Evolutionary conservation across 2,888 invertebrate genomes (phyloP).

Genomic region (Ischnus inquisitorius): DNA sequence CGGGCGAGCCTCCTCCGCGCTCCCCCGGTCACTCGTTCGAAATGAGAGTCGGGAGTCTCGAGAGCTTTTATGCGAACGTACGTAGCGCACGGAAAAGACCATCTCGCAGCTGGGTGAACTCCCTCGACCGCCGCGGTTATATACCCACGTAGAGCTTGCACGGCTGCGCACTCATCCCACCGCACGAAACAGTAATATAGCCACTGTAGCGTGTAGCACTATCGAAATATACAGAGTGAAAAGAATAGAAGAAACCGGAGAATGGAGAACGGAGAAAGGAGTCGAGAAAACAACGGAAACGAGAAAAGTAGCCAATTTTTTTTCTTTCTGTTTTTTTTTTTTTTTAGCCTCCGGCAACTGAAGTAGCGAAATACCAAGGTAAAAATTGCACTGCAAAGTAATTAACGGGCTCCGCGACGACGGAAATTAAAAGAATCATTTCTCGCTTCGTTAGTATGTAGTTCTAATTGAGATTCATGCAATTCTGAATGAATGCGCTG

Average conservation of each 20-base stretch:
- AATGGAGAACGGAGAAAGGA: background rate
- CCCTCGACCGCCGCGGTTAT: slow-evolving; percentile 38
- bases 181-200: slow-evolving; percentile 13
- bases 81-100: slow-evolving; percentile 49
- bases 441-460: no score
- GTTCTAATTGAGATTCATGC: no score
- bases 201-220: slow-evolving; percentile 7
- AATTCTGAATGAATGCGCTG: no score
- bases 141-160: slow-evolving; percentile 5
- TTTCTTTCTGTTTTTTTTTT: background rate
- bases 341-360: background rate
- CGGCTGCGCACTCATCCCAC: slow-evolving; percentile 23
- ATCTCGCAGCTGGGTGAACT: slow-evolving; percentile 23
- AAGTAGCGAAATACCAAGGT: background rate
- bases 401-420: no score
- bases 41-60: slow-evolving; percentile 62
- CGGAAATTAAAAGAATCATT: no score
- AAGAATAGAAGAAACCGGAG: slow-evolving; percentile 1
- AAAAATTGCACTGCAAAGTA: background rate
- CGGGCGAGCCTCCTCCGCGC: slow-evolving; percentile 12
- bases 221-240: background rate
- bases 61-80: slow-evolving; percentile 54
- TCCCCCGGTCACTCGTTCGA: slow-evolving; percentile 37
- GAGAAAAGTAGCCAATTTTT: slow-evolving; percentile 11
- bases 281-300: slow-evolving; percentile 34